Evolutionary conservation across 2,113 vertebrate genomes (phyloP).

Genomic region (Thermophis baileyi): DNA sequence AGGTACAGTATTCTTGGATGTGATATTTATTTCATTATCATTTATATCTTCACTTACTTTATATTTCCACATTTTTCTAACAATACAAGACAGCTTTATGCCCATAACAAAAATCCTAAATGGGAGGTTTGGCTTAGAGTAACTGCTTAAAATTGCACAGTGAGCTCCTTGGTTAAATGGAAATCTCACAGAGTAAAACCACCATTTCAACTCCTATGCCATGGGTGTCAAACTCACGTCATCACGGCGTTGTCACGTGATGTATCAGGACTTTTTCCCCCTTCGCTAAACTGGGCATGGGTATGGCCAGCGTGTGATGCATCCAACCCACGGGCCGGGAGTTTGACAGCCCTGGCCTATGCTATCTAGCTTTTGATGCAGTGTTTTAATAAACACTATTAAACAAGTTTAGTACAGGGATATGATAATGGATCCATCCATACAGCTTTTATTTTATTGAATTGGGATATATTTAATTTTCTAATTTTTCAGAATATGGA

Average conservation of each 20-base stretch:
- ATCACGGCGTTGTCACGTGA: too few species aligned
- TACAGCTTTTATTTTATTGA: neutral
- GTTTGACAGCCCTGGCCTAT: neutral
- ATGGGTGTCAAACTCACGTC: neutral
- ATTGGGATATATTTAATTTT: neutral
- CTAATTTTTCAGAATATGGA: neutral
- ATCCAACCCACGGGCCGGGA: too few species aligned
- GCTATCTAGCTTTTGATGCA: neutral
- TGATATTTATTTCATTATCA: neutral
- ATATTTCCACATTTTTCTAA: neutral
- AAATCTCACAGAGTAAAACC: neutral
- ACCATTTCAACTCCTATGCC: neutral
- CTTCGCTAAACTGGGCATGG: too few species aligned
- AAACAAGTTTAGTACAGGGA: neutral
- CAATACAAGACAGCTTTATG: neutral
- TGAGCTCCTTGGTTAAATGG: neutral
- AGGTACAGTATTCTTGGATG: neutral
- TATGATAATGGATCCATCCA: neutral
- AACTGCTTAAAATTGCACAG: neutral
- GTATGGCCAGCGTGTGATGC: too few species aligned
- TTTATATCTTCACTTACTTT: neutral
- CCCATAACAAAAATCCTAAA: neutral
- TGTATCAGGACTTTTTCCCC: too few species aligned
- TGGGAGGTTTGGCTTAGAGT: neutral
- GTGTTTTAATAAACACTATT: neutral